Conservation (phyloP, 2,113 vertebrate species). For the Rattus rattus region DNA sequence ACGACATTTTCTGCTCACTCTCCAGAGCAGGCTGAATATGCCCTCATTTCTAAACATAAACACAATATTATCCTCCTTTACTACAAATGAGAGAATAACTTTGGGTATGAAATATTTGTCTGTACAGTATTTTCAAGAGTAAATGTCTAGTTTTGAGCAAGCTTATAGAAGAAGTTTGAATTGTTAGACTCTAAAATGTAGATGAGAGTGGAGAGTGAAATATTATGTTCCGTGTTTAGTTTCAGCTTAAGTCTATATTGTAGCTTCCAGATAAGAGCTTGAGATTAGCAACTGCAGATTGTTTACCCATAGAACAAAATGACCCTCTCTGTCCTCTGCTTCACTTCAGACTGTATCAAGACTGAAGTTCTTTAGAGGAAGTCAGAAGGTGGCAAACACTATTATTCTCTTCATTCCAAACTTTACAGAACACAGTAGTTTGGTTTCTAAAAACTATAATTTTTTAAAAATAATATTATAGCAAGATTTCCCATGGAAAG, state of each 20-base stretch:
- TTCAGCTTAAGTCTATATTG: neutral
- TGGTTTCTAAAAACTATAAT: slow-evolving; percentile 26
- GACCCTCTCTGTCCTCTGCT: neutral
- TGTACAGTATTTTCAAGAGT: neutral
- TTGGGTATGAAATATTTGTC: neutral
- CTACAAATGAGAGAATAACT: neutral
- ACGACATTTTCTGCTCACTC: neutral
- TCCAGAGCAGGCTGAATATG: neutral
- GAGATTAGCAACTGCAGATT: neutral
- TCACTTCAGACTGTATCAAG: neutral
- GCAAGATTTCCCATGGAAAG: neutral
- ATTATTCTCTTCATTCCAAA: neutral
- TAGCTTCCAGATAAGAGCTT: neutral
- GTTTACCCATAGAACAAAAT: neutral
- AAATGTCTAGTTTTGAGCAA: neutral
- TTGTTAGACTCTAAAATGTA: neutral
- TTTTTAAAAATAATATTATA: slow-evolving; percentile 6
- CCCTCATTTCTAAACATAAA: neutral
- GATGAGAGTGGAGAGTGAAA: neutral
- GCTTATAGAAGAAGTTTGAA: neutral
- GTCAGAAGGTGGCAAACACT: neutral
- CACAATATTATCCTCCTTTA: neutral
- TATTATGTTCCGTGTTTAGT: neutral
- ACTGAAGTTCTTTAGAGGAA: neutral
- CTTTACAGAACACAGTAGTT: neutral